Evolutionary conservation across 2,888 invertebrate genomes (phyloP).

Genomic region (Dicyrtomina minuta): DNA sequence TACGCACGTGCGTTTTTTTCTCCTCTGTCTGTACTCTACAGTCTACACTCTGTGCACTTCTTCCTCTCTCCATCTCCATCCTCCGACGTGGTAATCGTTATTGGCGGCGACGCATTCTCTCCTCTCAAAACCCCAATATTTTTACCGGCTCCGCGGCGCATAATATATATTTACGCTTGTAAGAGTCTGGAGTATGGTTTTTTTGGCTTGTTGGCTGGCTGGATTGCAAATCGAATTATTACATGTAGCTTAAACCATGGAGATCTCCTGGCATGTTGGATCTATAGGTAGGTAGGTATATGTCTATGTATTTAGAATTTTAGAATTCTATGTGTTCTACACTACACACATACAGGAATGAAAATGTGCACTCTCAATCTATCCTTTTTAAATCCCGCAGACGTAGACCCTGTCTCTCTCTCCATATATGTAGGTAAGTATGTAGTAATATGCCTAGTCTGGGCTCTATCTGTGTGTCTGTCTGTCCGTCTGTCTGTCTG

Average conservation of each 20-base stretch:
- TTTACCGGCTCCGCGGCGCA: slow-evolving; percentile 28
- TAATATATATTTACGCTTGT: slow-evolving; percentile 1
- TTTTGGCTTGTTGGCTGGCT: slow-evolving; percentile 8
- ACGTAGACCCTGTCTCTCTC: not conserved
- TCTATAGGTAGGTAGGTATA: not conserved
- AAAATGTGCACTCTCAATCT: slow-evolving; percentile 7
- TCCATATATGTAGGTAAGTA: too few species aligned
- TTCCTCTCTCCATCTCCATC: slow-evolving; percentile 7
- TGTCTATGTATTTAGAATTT: too few species aligned
- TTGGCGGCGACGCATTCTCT: slow-evolving; percentile 30
- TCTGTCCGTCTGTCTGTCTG: too few species aligned
- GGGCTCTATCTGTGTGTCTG: too few species aligned
- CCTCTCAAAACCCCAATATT: slow-evolving; percentile 31
- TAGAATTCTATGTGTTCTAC: not conserved
- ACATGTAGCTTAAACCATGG: slow-evolving; percentile 8
- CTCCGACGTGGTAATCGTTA: slow-evolving; percentile 21
- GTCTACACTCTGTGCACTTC: slow-evolving; percentile 7
- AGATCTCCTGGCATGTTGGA: not conserved
- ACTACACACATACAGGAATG: slow-evolving; percentile 12
- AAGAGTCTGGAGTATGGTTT: slow-evolving; percentile 13
- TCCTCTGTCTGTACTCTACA: not conserved
- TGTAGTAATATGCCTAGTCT: too few species aligned
- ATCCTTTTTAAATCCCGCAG: not conserved
- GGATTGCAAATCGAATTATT: slow-evolving; percentile 24
- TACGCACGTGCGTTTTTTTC: slow-evolving; percentile 23